Conservation (phyloP, 2,113 vertebrate genomes). For the Ptyas mucosa region DNA sequence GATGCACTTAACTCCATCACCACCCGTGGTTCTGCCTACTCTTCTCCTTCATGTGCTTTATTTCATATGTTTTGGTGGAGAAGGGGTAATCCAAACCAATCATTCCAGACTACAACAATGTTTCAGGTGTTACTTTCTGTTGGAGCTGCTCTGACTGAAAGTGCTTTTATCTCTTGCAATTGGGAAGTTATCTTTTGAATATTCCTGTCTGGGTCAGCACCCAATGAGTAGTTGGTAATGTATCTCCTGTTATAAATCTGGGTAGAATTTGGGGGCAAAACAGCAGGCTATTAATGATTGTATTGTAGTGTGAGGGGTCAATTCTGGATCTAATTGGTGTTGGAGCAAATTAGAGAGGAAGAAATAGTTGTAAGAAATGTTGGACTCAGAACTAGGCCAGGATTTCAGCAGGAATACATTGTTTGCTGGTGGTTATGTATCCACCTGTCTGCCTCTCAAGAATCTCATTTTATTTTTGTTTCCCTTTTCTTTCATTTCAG, state of each 20-base stretch:
- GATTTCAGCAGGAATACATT: not conserved
- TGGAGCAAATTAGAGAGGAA: not conserved
- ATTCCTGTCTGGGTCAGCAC: not conserved
- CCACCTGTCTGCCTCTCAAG: not conserved
- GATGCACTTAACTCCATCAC: too few species aligned
- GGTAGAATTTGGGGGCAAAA: not conserved
- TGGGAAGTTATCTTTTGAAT: not conserved
- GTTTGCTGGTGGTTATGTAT: not conserved
- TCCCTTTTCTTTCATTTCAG: not conserved
- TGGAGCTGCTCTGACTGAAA: not conserved
- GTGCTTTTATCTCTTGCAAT: not conserved
- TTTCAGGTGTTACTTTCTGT: not conserved
- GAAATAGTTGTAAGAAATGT: not conserved
- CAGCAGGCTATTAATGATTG: not conserved
- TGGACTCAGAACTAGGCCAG: not conserved
- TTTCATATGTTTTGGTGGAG: not conserved
- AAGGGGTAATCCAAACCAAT: not conserved
- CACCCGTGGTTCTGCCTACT: too few species aligned
- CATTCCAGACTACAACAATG: not conserved
- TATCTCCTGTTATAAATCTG: not conserved
- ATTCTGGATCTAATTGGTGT: not conserved
- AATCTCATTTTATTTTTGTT: not conserved
- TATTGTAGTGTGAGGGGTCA: not conserved
- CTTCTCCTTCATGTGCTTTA: not conserved
- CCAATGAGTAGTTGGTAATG: not conserved